Percentiles rank a stretch among this genome's conserved stretches.
These are phyloP conservation scores for Tychaedon coryphoeus DNA, from an alignment of 2,113 vertebrate genomes.

Conservation along the genomic window DNA sequence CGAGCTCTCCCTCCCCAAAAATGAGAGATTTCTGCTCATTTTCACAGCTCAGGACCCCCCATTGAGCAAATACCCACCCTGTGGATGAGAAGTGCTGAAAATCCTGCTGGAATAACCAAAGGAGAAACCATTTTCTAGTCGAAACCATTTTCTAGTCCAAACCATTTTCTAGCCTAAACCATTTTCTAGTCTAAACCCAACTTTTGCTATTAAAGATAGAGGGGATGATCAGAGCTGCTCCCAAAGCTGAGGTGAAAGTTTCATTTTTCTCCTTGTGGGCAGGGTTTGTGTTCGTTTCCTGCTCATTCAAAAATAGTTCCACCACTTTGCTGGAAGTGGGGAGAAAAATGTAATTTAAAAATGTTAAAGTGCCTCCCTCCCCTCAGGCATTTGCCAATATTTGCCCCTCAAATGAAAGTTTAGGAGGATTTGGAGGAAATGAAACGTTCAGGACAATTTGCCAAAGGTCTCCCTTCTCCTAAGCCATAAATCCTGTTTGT, in stretches of 20 bases:
- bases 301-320: not conserved
- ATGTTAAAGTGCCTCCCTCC: not conserved
- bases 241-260: not conserved
- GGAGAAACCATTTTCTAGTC: no score
- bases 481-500: not conserved
- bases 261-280: not conserved
- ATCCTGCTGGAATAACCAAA: not conserved
- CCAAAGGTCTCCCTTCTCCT: not conserved
- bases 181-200: not conserved
- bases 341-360: not conserved
- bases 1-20: not conserved
- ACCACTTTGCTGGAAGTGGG: not conserved
- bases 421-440: conserved; percentile 45
- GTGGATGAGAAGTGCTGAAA: not conserved
- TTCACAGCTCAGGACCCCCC: not conserved
- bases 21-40: not conserved
- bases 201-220: not conserved
- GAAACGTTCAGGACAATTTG: conserved; percentile 15
- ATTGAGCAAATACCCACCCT: not conserved
- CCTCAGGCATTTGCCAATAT: not conserved
- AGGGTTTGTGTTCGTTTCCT: not conserved
- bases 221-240: not conserved
- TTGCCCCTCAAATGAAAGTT: conserved; percentile 31
- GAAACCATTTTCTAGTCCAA: not conserved
- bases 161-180: no score